phyloP scores from a whole-genome alignment of 2,797 vertebrate genomes.

The Betta splendens region DNA sequence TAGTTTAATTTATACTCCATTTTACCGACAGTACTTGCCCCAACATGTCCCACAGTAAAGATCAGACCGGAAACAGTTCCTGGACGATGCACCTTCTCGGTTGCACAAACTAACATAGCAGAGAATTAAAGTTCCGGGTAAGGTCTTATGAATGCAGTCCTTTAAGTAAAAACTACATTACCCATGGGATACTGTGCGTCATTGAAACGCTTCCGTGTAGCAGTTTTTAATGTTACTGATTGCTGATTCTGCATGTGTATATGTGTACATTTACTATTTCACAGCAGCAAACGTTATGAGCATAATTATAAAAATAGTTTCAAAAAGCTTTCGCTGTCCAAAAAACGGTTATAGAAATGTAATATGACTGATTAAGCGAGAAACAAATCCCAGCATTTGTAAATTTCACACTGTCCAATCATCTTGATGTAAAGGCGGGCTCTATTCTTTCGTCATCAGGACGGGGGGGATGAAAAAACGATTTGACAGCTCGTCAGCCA shows the following conservation, averaged over 20 bases:
- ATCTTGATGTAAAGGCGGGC: constrained; percentile 31
- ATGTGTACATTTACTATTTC: fast-evolving
- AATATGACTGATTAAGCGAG: constrained; percentile 24
- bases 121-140: constrained; percentile 49
- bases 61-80: constrained; percentile 30
- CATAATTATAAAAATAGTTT: not conserved
- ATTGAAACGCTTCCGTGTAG: constrained; percentile 30
- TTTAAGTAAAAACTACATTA: constrained; percentile 46
- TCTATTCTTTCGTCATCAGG: constrained; percentile 18
- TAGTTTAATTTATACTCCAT: not conserved
- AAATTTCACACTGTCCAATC: constrained; percentile 43
- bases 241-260: not conserved
- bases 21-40: constrained; percentile 43
- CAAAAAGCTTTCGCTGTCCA: fast-evolving
- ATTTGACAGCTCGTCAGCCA: constrained; percentile 72
- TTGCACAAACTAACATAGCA: constrained; percentile 24
- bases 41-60: constrained; percentile 25
- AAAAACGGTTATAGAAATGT: not conserved
- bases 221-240: not conserved
- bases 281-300: not conserved
- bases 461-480: constrained; percentile 36
- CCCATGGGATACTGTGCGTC: constrained; percentile 37
- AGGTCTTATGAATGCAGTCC: fast-evolving
- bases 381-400: constrained; percentile 34
- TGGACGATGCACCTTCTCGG: constrained; percentile 35